Evolutionary conservation across 2,888 invertebrate species (phyloP), one percentile per base, ranked within the genome.

Genomic region (Bibio marci): DNA sequence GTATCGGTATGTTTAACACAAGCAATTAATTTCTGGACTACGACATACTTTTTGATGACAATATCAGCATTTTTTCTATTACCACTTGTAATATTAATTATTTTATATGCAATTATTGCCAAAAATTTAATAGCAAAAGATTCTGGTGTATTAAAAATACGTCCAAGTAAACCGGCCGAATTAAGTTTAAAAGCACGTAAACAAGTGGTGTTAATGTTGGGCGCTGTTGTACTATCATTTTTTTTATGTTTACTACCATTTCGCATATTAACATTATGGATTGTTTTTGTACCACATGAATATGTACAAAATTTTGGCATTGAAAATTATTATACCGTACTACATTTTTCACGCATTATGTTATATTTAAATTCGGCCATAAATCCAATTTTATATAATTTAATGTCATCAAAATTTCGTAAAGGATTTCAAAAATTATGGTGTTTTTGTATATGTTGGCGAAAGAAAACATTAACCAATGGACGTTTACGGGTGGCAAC

Each of bases 381-480:
- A 47, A 90, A 91, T 60, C 90, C 90, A 1, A 80, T 90, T 48
- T 64, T 91, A n/a, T 91, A 91, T 57, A 90, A 88, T 57, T 65
- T 90, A 45, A 86, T 90, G 80, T 87, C 86, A 31, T 83, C 86
- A 3, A 88, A 87, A 62, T 91, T 91, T 55, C 73, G 90, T 3
- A 71, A 76, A 40, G 85, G 83, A 1, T 86, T 86, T 51, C 66
- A 76, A 40, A 71, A 69, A 51, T 67, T 82, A 1, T 80, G 76
- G 51, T 68, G 72, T 31, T 65, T 70, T 47, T 66, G 65, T 32
- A 8, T 22, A 8, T 40, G 35, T 30, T 30, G 12, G 8, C 39
- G n/a, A 19, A 11, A 19, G n/a, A 40, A 27, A 28, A 39, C 10
- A 30, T 30, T 27, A 41, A 66, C 62, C 41, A 63, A 62, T 4